Evolutionary conservation across 1,140 invertebrate species (phyloP).

Genomic region (Colletes latitarsis): DNA sequence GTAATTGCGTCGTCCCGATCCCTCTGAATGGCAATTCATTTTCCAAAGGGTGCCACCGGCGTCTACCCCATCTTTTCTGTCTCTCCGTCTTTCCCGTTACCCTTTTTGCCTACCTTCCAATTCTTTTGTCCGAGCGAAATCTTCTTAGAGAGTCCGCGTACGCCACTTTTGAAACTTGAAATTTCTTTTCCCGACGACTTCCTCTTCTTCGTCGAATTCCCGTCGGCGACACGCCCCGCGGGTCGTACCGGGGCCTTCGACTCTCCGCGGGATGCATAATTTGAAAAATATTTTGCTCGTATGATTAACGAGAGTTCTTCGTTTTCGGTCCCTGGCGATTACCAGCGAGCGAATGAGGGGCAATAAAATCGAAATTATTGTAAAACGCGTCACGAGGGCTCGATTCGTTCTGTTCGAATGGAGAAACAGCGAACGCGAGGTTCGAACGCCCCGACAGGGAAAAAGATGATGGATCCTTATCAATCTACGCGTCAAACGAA

Average conservation of each 20-base stretch:
- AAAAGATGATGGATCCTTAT: background rate
- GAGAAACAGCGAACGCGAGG: no score
- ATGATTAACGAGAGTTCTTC: slow-evolving; percentile 76
- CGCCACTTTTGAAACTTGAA: slow-evolving; percentile 49
- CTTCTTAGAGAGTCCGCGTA: slow-evolving; percentile 51
- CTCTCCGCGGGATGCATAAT: slow-evolving; percentile 62
- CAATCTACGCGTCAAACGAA: no score
- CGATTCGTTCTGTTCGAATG: slow-evolving; percentile 1
- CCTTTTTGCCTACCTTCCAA: slow-evolving; percentile 20
- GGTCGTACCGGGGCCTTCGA: background rate
- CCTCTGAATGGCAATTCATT: slow-evolving; percentile 75
- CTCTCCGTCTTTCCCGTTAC: slow-evolving; percentile 14
- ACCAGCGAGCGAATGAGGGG: slow-evolving; percentile 2
- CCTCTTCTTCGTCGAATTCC: background rate
- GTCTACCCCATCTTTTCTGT: slow-evolving; percentile 21
- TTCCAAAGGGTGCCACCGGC: slow-evolving; percentile 58
- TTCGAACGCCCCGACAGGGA: background rate
- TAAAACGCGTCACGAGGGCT: background rate
- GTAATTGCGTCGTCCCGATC: slow-evolving; percentile 77
- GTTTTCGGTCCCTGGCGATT: slow-evolving; percentile 20
- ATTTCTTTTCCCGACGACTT: slow-evolving; percentile 45
- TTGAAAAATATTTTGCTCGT: slow-evolving; percentile 64
- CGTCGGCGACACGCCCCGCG: slow-evolving; percentile 10
- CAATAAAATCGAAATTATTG: slow-evolving; percentile 60
- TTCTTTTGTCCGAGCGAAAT: slow-evolving; percentile 66